Evolutionary conservation across 2,113 vertebrate species (phyloP).

Genomic region (Andinoacara biseriatus): DNA sequence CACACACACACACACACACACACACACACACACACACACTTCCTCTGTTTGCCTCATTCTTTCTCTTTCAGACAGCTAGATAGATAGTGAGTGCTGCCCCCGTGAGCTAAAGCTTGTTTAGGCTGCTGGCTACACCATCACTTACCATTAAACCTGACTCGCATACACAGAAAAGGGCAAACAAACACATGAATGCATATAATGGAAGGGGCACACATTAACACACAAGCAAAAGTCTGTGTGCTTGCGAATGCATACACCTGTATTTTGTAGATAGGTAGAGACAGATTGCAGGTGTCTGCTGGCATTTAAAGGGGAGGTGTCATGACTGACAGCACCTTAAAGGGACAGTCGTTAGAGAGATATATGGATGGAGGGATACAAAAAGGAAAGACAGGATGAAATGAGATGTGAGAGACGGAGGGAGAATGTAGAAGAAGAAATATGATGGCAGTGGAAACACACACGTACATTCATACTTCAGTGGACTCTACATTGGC

Average conservation of each 20-base stretch:
- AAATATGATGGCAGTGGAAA: constrained; percentile 30
- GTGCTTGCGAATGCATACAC: constrained; percentile 37
- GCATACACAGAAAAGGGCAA: constrained; percentile 32
- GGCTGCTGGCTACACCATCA: constrained; percentile 67
- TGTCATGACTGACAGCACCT: constrained; percentile 66
- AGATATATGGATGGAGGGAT: constrained; percentile 64
- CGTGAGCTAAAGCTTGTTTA: constrained; percentile 68
- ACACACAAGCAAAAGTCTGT: constrained; percentile 23
- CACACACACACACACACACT: background rate
- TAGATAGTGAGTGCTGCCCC: constrained; percentile 61
- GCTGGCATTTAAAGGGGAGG: constrained; percentile 72
- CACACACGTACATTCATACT: background rate
- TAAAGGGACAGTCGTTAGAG: constrained; percentile 69
- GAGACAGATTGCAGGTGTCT: constrained; percentile 68
- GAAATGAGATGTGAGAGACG: constrained; percentile 17
- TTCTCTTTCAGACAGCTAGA: constrained; percentile 42
- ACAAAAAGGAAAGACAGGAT: constrained; percentile 24
- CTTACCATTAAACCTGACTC: constrained; percentile 65
- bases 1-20: background rate
- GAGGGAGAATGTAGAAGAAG: constrained; percentile 11
- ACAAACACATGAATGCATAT: constrained; percentile 41
- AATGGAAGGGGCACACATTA: constrained; percentile 16
- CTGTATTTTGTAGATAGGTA: constrained; percentile 66
- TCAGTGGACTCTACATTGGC: background rate
- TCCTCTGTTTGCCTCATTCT: background rate